A percentile compares a stretch with the other conserved stretches of the same genome.
Conservation (phyloP, 2,888 invertebrate species). For the Sarcophaga carnaria region DNA sequence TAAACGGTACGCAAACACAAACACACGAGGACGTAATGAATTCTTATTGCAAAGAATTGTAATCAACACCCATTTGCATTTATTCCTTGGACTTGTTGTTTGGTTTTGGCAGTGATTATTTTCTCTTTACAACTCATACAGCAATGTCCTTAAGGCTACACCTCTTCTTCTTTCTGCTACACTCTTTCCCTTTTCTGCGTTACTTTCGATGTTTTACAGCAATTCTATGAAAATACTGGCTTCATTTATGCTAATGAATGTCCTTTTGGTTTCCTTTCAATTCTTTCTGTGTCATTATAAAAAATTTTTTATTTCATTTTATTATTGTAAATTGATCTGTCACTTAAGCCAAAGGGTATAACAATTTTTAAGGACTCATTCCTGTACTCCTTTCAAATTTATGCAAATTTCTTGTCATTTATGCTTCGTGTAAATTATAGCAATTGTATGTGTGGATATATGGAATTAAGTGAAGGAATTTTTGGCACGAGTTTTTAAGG, state of each 20-base stretch:
- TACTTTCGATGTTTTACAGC: not conserved
- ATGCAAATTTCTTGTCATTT: slow-evolving; percentile 45
- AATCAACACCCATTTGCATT: slow-evolving; percentile 65
- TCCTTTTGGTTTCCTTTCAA: slow-evolving; percentile 46
- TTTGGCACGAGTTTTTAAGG: slow-evolving; percentile 64
- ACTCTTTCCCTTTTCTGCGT: too few relatives aligned
- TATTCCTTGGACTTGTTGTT: slow-evolving; percentile 37
- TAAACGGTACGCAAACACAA: slow-evolving; percentile 19
- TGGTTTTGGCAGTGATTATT: slow-evolving; percentile 25
- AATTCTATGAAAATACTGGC: slow-evolving; percentile 33
- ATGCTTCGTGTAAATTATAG: slow-evolving; percentile 53
- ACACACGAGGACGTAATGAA: not conserved
- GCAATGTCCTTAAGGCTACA: slow-evolving; percentile 61
- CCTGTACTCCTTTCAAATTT: slow-evolving; percentile 44
- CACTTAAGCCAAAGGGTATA: slow-evolving; percentile 16
- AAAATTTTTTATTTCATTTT: slow-evolving; percentile 25
- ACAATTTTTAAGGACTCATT: slow-evolving; percentile 25
- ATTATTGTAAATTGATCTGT: slow-evolving; percentile 62
- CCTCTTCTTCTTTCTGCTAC: slow-evolving; percentile 20
- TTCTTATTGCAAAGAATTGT: slow-evolving; percentile 24
- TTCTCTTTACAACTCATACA: slow-evolving; percentile 22
- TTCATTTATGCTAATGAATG: slow-evolving; percentile 36
- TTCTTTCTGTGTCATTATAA: slow-evolving; percentile 13
- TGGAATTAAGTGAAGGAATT: not conserved
- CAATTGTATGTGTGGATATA: not conserved